Evolutionary conservation across 2,113 vertebrate species (phyloP).

Genomic region (Mus spicilegus): DNA sequence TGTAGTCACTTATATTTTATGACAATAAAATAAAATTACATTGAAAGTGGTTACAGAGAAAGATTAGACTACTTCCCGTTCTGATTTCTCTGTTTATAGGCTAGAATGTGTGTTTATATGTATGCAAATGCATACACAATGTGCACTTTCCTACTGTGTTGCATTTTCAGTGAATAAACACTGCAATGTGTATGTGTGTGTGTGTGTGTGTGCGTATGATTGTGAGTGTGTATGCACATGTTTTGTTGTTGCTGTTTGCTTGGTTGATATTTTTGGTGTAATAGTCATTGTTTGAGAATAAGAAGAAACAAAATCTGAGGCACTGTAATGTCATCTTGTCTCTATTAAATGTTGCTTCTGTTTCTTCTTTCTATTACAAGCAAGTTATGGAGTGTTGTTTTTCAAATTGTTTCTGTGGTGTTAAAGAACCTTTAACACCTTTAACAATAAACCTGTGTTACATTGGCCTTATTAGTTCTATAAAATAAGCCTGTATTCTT

Average conservation of each 20-base stretch:
- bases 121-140: rapidly evolving
- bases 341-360: not conserved
- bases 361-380: not conserved
- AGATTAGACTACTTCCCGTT: not conserved
- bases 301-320: not conserved
- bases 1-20: not conserved
- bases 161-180: not conserved
- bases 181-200: not conserved
- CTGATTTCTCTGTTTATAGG: not conserved
- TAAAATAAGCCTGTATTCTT: not conserved
- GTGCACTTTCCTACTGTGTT: not conserved
- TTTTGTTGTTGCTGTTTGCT: not conserved
- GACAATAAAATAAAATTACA: not conserved
- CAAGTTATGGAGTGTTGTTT: not conserved
- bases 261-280: not conserved
- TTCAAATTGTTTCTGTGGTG: not conserved
- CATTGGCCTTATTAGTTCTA: not conserved
- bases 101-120: not conserved
- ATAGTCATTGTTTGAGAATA: not conserved
- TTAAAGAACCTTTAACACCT: not conserved
- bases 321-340: not conserved
- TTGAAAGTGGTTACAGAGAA: not conserved
- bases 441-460: not conserved
- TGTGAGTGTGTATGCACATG: not conserved
- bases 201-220: not conserved